phyloP scores from a whole-genome alignment of 2,113 vertebrate species.

The Nothocercus julius region DNA sequence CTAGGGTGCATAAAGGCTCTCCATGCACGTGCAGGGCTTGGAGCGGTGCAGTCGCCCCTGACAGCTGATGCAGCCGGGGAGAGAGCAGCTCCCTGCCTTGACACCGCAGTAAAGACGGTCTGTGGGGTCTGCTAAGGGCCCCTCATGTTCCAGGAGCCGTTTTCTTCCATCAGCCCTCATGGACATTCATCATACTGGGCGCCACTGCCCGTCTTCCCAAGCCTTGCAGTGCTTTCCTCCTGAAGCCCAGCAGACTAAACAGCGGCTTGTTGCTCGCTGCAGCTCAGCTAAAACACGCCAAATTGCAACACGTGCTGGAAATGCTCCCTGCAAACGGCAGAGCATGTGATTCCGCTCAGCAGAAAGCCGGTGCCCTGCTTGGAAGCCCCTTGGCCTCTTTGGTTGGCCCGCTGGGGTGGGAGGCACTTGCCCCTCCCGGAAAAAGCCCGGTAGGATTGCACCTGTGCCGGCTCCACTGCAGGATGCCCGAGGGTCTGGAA shows the following conservation, averaged over 20 bases:
- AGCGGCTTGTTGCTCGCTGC: not conserved
- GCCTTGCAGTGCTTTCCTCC: not conserved
- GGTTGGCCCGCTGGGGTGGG: not conserved
- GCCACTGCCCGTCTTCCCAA: not conserved
- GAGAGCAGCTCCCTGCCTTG: not conserved
- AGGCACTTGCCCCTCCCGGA: not conserved
- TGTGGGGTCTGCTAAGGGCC: rapidly evolving
- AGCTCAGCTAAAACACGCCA: not conserved
- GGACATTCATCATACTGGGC: rapidly evolving
- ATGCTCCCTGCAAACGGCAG: not conserved
- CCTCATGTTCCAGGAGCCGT: no score
- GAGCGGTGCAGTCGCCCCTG: not conserved
- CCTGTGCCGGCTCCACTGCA: not conserved
- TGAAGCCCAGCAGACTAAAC: not conserved
- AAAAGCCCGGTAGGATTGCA: not conserved
- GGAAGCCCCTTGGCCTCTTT: not conserved
- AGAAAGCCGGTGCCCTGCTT: not conserved
- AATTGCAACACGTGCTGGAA: not conserved
- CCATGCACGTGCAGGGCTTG: rapidly evolving
- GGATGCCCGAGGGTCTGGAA: not conserved
- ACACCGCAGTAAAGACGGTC: not conserved
- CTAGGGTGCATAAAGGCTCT: not conserved
- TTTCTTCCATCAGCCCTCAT: not conserved
- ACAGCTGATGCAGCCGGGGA: not conserved
- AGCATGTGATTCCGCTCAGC: not conserved